These are phyloP conservation scores for Rhogogaster chlorosoma DNA, from an alignment of 2,888 invertebrate species.

Conservation along the genomic window DNA sequence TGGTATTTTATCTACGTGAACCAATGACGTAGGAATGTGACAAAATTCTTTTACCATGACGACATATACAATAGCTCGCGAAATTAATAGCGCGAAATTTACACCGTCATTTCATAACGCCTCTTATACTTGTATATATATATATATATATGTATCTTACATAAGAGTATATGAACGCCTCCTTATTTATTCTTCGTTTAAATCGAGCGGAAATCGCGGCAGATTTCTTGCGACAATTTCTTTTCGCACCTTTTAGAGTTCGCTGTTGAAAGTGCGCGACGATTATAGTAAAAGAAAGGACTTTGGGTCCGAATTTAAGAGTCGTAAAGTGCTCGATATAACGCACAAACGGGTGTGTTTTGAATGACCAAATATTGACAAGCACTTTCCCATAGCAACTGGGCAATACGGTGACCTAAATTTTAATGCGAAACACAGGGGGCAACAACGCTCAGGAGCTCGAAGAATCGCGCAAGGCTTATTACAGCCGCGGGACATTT, in stretches of 20 bases:
- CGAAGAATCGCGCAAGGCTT: conserved; percentile 26
- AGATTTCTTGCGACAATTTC: not conserved
- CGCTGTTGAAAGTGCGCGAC: not conserved
- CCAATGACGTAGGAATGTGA: conserved; percentile 23
- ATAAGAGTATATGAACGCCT: not conserved
- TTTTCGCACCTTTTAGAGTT: not conserved
- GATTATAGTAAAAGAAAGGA: not conserved
- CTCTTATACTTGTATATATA: not conserved
- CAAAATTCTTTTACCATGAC: conserved; percentile 31
- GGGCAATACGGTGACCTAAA: conserved; percentile 30
- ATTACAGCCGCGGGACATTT: conserved; percentile 31
- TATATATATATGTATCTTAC: not conserved
- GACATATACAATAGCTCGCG: not conserved
- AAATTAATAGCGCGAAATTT: not conserved
- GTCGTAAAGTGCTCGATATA: conserved; percentile 19
- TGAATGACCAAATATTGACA: conserved; percentile 34
- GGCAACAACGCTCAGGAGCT: conserved; percentile 22
- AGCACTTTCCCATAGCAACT: conserved; percentile 21
- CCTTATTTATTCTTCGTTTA: not conserved
- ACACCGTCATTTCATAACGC: conserved; percentile 19
- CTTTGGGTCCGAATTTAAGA: not conserved
- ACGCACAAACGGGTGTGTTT: conserved; percentile 17
- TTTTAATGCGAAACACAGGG: conserved; percentile 32
- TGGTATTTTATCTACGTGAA: not conserved
- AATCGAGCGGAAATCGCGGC: not conserved